Evolutionary conservation across 1,140 invertebrate species (phyloP), one percentile per base, ranked within the genome.

Genomic region (Drosophila repletoides): DNA sequence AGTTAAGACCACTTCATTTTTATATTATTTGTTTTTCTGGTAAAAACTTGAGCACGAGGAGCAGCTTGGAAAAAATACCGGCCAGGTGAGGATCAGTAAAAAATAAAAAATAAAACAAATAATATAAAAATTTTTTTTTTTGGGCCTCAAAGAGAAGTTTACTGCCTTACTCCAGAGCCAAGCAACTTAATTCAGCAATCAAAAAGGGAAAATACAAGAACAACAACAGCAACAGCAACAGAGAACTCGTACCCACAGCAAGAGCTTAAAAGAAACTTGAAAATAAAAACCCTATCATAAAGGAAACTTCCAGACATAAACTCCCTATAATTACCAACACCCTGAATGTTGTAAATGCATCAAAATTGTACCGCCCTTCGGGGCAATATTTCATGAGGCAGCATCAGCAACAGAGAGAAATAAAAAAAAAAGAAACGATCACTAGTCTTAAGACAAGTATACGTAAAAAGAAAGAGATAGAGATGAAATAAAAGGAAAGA

Each of bases 251-350:
- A n/a, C n/a, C n/a, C n/a, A n/a, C n/a, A n/a, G 17, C 33, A 21
- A 48, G 70, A 59, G 56, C 24, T 48, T 33, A 19, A 40, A 66
- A 36, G 48, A 49, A 64, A 76, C 56, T 36, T 68, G 61, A 84
- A 61, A 63, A 60, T 70, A 73, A 83, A 73, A 76, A 70, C 59
- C 41, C 48, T 53, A 59, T 83, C 75, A 83, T 80, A 79, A 75
- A 84, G 71, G 72, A 87, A 84, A 79, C 77, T 72, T 83, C 49
- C 87, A 89, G 88, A 89, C 88, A 89, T 89, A 89, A 89, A 89
- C 77, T 84, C 88, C 87, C 88, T 89, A 89, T 89, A 89, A 89
- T 89, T 89, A 89, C 87, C 87, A 83, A 89, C 88, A 89, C 88
- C 87, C 87, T 81, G 86, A 80, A 88, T 66, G 68, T 65, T 84